Evolutionary conservation across 2,797 vertebrate genomes (phyloP).

Genomic region (Melanotaenia nigrans): DNA sequence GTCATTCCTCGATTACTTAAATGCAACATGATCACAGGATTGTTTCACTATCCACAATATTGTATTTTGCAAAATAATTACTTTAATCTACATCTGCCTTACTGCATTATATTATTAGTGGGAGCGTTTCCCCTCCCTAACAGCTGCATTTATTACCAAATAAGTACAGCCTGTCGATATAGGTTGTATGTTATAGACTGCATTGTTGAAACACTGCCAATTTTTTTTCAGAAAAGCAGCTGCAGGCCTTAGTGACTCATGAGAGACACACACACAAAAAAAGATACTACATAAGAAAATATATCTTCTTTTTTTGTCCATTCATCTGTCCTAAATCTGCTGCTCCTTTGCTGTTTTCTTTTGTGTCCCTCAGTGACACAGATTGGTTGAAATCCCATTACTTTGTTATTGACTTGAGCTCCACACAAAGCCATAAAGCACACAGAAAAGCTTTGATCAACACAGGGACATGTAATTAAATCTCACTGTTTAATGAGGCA

Average conservation of each 20-base stretch:
- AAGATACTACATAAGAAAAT: not conserved
- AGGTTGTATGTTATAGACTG: not conserved
- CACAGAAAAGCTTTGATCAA: slow-evolving; percentile 6
- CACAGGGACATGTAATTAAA: slow-evolving; percentile 6
- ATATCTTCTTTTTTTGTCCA: not conserved
- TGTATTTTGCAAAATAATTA: too few relatives aligned
- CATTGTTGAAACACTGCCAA: not conserved
- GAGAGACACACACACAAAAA: not conserved
- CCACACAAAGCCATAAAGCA: not conserved
- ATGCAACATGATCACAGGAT: not conserved
- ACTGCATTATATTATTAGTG: too few relatives aligned
- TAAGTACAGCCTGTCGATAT: not conserved
- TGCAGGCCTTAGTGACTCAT: not conserved
- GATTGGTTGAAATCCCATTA: not conserved
- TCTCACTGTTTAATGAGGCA: not conserved
- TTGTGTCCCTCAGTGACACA: not conserved
- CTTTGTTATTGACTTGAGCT: not conserved
- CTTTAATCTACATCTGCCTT: too few relatives aligned
- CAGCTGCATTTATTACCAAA: too few relatives aligned
- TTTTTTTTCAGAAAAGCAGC: not conserved
- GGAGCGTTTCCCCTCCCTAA: too few relatives aligned
- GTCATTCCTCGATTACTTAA: not conserved
- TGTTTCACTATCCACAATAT: not conserved
- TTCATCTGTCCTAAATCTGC: not conserved
- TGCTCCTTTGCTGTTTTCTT: not conserved